phyloP scores from a whole-genome alignment of 2,113 vertebrate genomes.

The Chloropsis hardwickii region DNA sequence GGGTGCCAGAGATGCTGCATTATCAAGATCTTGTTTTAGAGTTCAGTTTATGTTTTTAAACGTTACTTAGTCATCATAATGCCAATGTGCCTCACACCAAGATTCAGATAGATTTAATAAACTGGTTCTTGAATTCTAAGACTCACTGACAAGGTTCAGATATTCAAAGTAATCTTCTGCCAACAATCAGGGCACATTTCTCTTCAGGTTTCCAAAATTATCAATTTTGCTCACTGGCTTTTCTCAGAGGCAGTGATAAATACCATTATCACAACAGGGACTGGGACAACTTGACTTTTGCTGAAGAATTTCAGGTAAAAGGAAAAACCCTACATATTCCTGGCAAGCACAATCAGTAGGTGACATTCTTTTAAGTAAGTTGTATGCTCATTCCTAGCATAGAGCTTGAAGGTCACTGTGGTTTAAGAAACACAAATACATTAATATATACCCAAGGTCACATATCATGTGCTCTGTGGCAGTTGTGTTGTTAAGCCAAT shows the following conservation, averaged over 20 bases:
- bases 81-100: neutral
- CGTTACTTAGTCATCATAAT: neutral
- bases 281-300: neutral
- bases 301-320: neutral
- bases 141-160: neutral
- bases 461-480: neutral
- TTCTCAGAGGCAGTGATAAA: neutral
- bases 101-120: neutral
- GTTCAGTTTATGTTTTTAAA: neutral
- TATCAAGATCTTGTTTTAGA: neutral
- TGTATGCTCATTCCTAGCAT: neutral
- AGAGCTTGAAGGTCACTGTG: neutral
- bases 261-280: neutral
- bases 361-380: neutral
- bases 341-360: neutral
- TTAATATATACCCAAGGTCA: neutral
- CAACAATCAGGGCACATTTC: neutral
- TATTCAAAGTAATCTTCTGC: neutral
- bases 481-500: neutral
- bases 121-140: neutral
- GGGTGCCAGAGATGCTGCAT: fast-evolving
- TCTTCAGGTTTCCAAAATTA: neutral
- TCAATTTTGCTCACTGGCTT: neutral
- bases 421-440: neutral
- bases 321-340: neutral